Base-by-base conservation (phyloP, 2,797 vertebrate species). In the Tachyglossus aculeatus region DNA sequence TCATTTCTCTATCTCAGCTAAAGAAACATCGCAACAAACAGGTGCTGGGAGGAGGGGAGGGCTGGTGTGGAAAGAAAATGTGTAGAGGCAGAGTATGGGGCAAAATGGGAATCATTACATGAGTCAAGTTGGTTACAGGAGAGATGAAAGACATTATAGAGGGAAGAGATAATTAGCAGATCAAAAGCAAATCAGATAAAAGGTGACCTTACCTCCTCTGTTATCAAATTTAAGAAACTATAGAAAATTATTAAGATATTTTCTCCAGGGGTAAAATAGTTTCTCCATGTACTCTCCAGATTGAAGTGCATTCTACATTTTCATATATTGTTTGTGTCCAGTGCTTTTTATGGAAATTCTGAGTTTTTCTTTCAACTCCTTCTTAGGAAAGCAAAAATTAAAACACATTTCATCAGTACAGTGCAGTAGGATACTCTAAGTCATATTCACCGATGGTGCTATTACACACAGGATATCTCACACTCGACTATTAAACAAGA, bases 291-390 rank as follows among this genome's bases (percentile, higher is more conserved):
- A 33, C 33, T 48, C 40, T 67, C 31, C 15, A 53, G 48, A 65
- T 72, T 48, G 40, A 53, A 52, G 44, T 37, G 43, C 51, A 34
- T 68, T 69, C 43, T n/a, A 52, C 31, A 36, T 22, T 58, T 59
- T 66, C 59, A 54, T 9, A 14, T 15, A 14, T 43, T 68, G 48
- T 56, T 47, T 12, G 59, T 71, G 22, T 47, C 61, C 55, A 24
- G 9, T 54, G 31, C 55, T 83, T 84, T 63, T 74, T 58, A 77
- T 80, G 73, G 51, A 82, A 74, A 71, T 41, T 61, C 67, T 80
- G 63, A 60, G 13, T 50, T 56, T 47, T 21, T 43, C 44, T 67
- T 65, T 68, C 55, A 70, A 39, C 40, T 25, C 44, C 52, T 43
- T 37, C 56, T 66, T 21, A 67, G 39, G 56, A 70, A 71, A 74